A percentile compares a stretch with the other conserved stretches of the same genome.
phyloP scores from a whole-genome alignment of 1,140 invertebrate species.

The Aethina tumida region DNA sequence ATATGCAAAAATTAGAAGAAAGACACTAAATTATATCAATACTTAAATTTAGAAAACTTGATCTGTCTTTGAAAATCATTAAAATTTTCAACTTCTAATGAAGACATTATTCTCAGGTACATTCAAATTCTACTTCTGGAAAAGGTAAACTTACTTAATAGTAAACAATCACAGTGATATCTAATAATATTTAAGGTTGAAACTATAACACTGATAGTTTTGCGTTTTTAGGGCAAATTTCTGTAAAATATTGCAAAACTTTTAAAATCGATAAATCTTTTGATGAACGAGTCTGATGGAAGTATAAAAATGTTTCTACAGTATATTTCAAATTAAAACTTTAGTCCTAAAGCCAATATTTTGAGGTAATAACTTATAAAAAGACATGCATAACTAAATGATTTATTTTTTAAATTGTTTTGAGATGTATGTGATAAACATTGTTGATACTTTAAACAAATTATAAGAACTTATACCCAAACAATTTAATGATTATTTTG shows the following conservation, averaged over 20 bases:
- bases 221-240: slow-evolving; percentile 3
- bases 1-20: slow-evolving; percentile 3
- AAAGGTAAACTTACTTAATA: slow-evolving; percentile 8
- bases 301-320: slow-evolving; percentile 9
- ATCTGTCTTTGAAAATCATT: slow-evolving; percentile 10
- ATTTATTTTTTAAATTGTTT: slow-evolving; percentile 12
- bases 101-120: slow-evolving; percentile 8
- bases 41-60: slow-evolving; percentile 10
- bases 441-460: slow-evolving; percentile 8
- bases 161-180: neutral
- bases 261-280: slow-evolving; percentile 5
- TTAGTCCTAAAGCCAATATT: slow-evolving; percentile 12
- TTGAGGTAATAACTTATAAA: slow-evolving; percentile 11
- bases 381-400: neutral
- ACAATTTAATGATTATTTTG: slow-evolving; percentile 12
- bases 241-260: slow-evolving; percentile 7
- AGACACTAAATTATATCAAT: slow-evolving; percentile 5
- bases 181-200: slow-evolving; percentile 11
- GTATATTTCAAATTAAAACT: slow-evolving; percentile 6
- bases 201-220: slow-evolving; percentile 7
- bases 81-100: slow-evolving; percentile 4
- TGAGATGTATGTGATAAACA: slow-evolving; percentile 4
- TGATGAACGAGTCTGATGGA: slow-evolving; percentile 1
- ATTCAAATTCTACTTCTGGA: slow-evolving; percentile 11
- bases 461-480: slow-evolving; percentile 14